Percentiles rank a stretch among this genome's conserved stretches.
Conservation (phyloP, 1,140 invertebrate species). For the Ditylenchus dipsaci region DNA sequence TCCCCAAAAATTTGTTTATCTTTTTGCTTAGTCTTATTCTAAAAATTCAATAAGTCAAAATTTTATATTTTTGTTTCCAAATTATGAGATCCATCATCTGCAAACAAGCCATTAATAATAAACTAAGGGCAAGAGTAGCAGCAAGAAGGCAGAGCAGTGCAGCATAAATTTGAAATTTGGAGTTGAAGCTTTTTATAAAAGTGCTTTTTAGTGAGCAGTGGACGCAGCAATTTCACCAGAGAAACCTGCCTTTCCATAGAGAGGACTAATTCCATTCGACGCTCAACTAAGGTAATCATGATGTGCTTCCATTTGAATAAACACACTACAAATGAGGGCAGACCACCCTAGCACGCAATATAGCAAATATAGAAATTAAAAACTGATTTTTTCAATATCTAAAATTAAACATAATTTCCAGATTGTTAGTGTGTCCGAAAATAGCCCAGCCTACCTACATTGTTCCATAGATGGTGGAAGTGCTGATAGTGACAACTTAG, state of each 20-base stretch:
- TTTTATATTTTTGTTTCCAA: no score
- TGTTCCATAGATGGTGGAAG: constrained; percentile 14
- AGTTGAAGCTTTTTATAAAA: no score
- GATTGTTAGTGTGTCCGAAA: constrained; percentile 18
- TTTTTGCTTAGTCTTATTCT: no score
- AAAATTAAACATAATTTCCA: not conserved
- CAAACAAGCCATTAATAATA: no score
- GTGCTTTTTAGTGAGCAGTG: not conserved
- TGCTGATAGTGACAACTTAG: constrained; percentile 4
- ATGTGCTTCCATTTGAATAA: not conserved
- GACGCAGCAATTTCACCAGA: constrained; percentile 4
- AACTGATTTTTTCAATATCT: not conserved
- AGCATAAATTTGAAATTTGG: no score
- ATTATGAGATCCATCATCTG: no score
- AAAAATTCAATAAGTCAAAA: no score
- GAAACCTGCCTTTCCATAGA: constrained; percentile 8
- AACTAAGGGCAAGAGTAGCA: no score
- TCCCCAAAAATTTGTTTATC: no score
- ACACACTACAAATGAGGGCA: not conserved
- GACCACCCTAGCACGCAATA: not conserved
- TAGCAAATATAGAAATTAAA: not conserved
- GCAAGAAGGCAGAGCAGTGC: no score
- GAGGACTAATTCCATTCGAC: not conserved
- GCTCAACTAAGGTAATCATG: constrained; percentile 3
- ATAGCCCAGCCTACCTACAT: constrained; percentile 30